Base-by-base conservation (phyloP, 2,797 vertebrate genomes). In the Gobionotothen gibberifrons region DNA sequence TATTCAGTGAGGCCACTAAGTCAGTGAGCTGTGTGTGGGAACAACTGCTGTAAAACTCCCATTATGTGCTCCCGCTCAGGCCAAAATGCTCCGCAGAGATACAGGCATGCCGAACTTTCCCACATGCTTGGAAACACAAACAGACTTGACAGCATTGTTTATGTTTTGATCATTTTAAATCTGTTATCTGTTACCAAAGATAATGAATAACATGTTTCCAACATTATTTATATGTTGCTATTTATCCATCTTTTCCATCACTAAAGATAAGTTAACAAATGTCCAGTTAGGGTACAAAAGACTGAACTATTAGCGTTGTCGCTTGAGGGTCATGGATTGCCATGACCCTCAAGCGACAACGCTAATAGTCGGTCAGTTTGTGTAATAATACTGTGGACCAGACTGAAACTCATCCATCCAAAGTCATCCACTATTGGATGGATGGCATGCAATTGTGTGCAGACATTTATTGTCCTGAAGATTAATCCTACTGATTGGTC, bases 81-180 rank as follows among this genome's bases (percentile, higher is more conserved):
- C 54, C 62, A 66, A 71, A 51, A 76, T 81, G 42, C 47, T 60
- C 82, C 21, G 29, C 4, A 67, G 47, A 80, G 55, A 85, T 76
- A 63, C 21, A 68, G n/a, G 44, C 47, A 60, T 6, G 36, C 1
- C 0, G 1, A 62, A 73, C 57, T 69, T 44, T 75, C 56, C 62
- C 59, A 72, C 66, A 62, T 40, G 5, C 22, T 43, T 12, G 58
- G 71, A 79, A 85, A 82, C 52, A 83, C 59, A 79, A 67, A 80
- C 48, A 83, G 4, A 49, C 19, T 39, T 16, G 55, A 17, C 60
- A 77, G 32, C 39, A 43, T 76, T 55, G 55, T 74, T 69, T 36
- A 58, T 79, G 8, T 59, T 46, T 61, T 1, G 7, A 14, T 78
- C 39, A 74, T 74, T 56, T 48, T 44, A 61, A 65, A 58, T 54